These are phyloP conservation scores for Meloidogyne exigua DNA, from an alignment of 1,140 invertebrate genomes.

Conservation along the genomic window DNA sequence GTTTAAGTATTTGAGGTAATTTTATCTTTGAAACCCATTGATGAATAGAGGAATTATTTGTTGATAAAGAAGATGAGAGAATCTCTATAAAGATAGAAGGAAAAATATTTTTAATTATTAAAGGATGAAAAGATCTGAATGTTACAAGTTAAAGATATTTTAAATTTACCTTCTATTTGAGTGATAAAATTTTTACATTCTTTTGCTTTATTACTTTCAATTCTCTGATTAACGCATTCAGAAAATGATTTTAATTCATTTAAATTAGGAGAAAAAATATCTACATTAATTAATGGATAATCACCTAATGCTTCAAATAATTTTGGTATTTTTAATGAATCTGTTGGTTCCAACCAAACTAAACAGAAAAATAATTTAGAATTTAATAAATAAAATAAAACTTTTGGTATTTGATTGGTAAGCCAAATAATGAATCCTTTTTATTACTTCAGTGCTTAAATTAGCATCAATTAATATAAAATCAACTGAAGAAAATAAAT, in stretches of 20 bases:
- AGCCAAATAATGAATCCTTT: slow-evolving; percentile 19
- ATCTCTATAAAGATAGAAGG: neutral
- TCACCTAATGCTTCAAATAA: slow-evolving; percentile 40
- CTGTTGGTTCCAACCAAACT: slow-evolving; percentile 61
- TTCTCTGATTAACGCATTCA: neutral
- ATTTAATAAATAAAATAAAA: neutral
- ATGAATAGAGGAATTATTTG: slow-evolving; percentile 1
- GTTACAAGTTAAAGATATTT: too few relatives aligned
- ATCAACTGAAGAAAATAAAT: slow-evolving; percentile 40
- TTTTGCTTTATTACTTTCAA: neutral
- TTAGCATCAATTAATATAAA: slow-evolving; percentile 55
- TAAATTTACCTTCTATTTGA: slow-evolving; percentile 6
- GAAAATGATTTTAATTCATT: slow-evolving; percentile 42
- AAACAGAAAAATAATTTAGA: neutral
- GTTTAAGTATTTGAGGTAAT: neutral
- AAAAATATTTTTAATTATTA: too few relatives aligned
- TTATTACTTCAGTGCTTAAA: slow-evolving; percentile 26
- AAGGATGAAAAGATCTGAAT: too few relatives aligned
- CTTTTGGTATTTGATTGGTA: slow-evolving; percentile 9
- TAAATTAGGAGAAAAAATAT: slow-evolving; percentile 49
- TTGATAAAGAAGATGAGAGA: neutral
- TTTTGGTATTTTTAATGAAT: slow-evolving; percentile 49
- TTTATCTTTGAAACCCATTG: neutral
- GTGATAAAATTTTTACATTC: neutral
- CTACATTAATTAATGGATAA: slow-evolving; percentile 21